Percentiles rank a stretch among this genome's conserved stretches.
Conservation (phyloP, 2,113 vertebrate genomes). For the Xiphias gladius region DNA sequence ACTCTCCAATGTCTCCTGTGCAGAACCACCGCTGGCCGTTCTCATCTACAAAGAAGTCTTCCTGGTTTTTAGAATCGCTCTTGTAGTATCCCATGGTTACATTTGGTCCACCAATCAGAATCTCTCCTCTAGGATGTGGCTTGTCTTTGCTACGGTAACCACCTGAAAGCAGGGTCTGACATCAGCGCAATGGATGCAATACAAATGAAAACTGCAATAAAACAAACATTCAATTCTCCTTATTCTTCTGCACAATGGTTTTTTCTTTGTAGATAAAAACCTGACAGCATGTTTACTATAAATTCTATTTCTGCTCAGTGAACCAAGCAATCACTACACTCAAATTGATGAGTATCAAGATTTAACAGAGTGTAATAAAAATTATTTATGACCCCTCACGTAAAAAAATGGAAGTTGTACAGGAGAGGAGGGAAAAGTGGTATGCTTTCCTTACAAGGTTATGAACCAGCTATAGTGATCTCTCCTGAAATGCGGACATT, state of each 20-base stretch:
- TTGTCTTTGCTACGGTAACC: constrained; percentile 92
- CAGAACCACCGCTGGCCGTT: constrained; percentile 95
- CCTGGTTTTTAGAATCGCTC: constrained; percentile 85
- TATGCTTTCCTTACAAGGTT: constrained; percentile 69
- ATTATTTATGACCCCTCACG: constrained; percentile 35
- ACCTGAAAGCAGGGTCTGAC: constrained; percentile 80
- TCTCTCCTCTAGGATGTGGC: constrained; percentile 93
- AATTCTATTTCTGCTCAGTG: constrained; percentile 11
- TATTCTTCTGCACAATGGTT: not conserved
- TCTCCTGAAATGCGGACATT: constrained; percentile 1
- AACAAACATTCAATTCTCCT: not conserved
- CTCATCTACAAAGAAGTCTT: constrained; percentile 91
- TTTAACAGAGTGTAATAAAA: constrained; percentile 42
- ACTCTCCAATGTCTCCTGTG: constrained; percentile 95
- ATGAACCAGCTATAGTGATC: not conserved
- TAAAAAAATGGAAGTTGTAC: constrained; percentile 19
- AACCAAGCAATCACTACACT: constrained; percentile 26
- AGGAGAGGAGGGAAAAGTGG: constrained; percentile 8
- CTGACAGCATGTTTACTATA: constrained; percentile 22
- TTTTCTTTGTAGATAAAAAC: constrained; percentile 6
- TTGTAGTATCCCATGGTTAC: constrained; percentile 98
- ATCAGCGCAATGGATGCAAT: not conserved
- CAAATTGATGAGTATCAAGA: constrained; percentile 38
- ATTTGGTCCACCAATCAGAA: constrained; percentile 94
- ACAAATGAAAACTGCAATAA: not conserved